Evolutionary conservation across 2,797 vertebrate species (phyloP), one percentile per base, ranked within the genome.

Genomic region (Fringilla coelebs): DNA sequence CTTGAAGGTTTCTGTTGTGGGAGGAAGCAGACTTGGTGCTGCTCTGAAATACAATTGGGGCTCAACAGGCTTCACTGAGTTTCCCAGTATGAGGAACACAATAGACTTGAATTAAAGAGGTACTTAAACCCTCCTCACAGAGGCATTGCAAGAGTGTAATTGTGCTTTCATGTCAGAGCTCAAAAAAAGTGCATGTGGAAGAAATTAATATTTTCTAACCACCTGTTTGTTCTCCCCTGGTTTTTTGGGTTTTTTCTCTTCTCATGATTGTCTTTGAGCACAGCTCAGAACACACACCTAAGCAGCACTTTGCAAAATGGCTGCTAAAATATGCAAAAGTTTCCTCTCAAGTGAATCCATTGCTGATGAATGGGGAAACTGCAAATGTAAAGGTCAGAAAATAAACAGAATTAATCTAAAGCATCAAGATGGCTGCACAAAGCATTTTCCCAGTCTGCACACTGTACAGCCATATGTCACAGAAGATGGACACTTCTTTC

Each of bases 391-490:
- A 97, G 29, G 82, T 88, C 82, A 94, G 76, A 88, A 94, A 73
- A 85, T 28, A 95, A 95, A 88, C 29, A 89, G 49, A 90, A 91
- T 77, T 89, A 73, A 92, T 78, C 49, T 67, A 74, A 87, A 89
- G 32, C 46, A 85, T 52, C 24, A 38, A 40, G 51, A 51, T 74
- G 45, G 8, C 73, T 72, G 26, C 54, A 81, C 5, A 31, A 76
- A 95, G 48, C 13, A 10, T 38, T 62, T 82, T 93, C 40, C 41
- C 18, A 67, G 46, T 52, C 22, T 71, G 32, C 54, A 61, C 9
- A 11, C 45, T 67, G 17, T 26, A 79, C 14, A 74, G 28, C 16
- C 70, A 54, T 43, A 29, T 58, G 26, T 73, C 43, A 24, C 58
- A 65, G 51, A 89, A 84, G 46, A 70, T 11, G 29, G 58, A 77